Percentiles rank a stretch among this genome's conserved stretches.
phyloP scores from a whole-genome alignment of 1,140 invertebrate species.

The Platorchestia sp. region DNA sequence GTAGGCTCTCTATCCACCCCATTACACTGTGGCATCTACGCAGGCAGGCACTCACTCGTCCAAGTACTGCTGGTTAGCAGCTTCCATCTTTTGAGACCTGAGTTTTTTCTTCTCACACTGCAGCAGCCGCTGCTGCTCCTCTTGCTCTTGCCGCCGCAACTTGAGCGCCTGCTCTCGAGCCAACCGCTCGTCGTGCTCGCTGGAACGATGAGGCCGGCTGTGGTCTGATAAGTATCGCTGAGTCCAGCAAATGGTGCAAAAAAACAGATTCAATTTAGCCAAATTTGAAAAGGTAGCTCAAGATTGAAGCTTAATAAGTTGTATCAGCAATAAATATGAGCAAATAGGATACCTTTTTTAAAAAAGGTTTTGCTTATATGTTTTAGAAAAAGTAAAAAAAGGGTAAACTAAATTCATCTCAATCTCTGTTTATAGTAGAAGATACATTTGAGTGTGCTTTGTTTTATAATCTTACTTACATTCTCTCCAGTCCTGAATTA shows the following conservation, averaged over 20 bases:
- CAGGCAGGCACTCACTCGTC: not conserved
- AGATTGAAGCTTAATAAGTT: too few relatives aligned
- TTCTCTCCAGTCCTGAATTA: too few relatives aligned
- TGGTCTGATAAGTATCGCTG: not conserved
- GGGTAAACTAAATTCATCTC: not conserved
- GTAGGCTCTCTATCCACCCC: too few relatives aligned
- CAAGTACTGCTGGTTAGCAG: constrained; percentile 2
- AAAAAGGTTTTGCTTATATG: not conserved
- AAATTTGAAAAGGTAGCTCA: too few relatives aligned
- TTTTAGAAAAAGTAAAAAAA: not conserved
- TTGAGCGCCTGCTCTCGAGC: not conserved
- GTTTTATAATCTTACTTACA: too few relatives aligned
- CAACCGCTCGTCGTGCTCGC: not conserved
- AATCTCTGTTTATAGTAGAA: too few relatives aligned
- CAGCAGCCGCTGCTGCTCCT: not conserved
- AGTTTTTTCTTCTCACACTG: not conserved
- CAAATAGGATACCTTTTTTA: not conserved
- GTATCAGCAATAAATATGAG: too few relatives aligned
- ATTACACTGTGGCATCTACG: too few relatives aligned
- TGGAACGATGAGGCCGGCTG: not conserved
- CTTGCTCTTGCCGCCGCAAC: not conserved
- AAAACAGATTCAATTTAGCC: too few relatives aligned
- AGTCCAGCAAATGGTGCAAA: not conserved
- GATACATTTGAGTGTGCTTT: too few relatives aligned
- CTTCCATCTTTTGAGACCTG: constrained; percentile 2